Conservation (phyloP, 2,113 vertebrate species). For the Tricholaema leucomelas region DNA sequence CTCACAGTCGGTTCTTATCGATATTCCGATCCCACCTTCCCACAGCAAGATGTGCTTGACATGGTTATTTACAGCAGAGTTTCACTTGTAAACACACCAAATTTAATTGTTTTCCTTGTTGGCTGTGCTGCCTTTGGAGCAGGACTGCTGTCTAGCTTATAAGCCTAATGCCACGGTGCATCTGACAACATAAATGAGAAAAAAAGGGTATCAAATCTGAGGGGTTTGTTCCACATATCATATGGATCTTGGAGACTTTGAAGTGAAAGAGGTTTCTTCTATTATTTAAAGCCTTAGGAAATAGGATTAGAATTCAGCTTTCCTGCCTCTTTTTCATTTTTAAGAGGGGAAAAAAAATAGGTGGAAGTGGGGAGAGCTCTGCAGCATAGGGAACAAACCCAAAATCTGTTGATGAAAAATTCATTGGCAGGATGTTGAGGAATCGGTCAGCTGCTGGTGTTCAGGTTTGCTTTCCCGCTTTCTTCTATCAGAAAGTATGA, state of each 20-base stretch:
- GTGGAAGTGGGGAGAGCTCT: neutral
- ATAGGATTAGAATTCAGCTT: neutral
- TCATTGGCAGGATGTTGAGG: neutral
- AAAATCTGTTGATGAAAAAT: neutral
- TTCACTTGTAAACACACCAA: conserved; percentile 36
- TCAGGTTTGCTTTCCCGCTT: neutral
- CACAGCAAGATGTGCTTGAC: conserved; percentile 22
- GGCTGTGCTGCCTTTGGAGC: neutral
- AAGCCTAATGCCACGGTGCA: neutral
- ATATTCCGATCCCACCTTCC: conserved; percentile 25
- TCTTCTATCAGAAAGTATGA: neutral
- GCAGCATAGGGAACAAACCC: neutral
- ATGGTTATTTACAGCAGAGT: conserved; percentile 59
- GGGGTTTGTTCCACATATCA: neutral
- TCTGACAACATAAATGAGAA: conserved; percentile 36
- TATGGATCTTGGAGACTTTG: neutral
- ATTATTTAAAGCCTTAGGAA: neutral
- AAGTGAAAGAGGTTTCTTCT: neutral
- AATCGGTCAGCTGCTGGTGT: neutral
- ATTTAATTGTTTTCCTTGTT: conserved; percentile 59
- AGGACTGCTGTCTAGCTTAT: conserved; percentile 18
- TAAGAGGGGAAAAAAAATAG: too few species aligned
- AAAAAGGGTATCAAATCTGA: neutral
- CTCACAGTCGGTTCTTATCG: neutral
- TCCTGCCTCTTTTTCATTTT: neutral